phyloP scores from a whole-genome alignment of 2,113 vertebrate species.

The Passer montanus region DNA sequence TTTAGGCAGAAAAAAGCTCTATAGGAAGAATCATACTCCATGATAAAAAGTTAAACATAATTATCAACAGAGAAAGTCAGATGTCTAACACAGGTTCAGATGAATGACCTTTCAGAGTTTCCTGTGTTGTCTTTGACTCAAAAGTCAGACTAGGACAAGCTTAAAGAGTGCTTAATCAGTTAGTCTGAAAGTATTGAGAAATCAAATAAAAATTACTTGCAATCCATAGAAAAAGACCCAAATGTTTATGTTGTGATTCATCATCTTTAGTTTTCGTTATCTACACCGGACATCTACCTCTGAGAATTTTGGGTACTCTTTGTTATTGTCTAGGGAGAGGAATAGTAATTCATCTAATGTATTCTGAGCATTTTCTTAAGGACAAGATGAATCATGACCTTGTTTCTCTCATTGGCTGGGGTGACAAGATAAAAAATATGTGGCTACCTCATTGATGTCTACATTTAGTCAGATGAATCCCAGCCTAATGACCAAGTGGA shows the following conservation, averaged over 20 bases:
- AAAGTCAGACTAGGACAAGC: background rate
- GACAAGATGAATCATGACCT: background rate
- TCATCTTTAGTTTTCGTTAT: background rate
- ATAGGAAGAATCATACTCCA: background rate
- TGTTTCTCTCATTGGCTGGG: background rate
- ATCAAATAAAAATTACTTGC: background rate
- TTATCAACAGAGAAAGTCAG: background rate
- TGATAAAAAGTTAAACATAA: background rate
- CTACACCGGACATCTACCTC: background rate
- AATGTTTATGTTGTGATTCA: background rate
- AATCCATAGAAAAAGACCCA: background rate
- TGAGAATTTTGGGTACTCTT: background rate
- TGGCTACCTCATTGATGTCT: background rate
- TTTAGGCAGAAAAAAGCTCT: background rate
- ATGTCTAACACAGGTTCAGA: background rate
- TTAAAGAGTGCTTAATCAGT: background rate
- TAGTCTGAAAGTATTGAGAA: background rate
- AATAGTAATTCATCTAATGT: background rate
- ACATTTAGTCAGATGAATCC: background rate
- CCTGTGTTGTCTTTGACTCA: background rate
- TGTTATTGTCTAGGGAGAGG: background rate
- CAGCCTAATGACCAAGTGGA: background rate
- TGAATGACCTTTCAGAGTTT: background rate
- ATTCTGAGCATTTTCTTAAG: background rate
- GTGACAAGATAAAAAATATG: background rate